Conservation (phyloP, 2,888 invertebrate species). For the Amphipoea lucens region DNA sequence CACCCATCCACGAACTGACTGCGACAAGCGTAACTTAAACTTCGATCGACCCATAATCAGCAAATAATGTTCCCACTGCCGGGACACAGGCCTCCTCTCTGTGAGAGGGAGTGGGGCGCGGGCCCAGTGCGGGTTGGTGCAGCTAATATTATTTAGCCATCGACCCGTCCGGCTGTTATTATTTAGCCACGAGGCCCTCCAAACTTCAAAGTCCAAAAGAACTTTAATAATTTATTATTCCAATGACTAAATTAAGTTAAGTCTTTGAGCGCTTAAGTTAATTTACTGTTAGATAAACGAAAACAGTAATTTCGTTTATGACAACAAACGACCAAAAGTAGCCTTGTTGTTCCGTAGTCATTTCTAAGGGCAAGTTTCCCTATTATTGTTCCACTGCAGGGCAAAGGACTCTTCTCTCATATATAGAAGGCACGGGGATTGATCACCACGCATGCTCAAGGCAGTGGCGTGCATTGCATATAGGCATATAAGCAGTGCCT, state of each 20-base stretch:
- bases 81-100: no score
- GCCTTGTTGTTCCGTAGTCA: not conserved
- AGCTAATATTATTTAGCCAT: no score
- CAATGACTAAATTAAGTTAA: constrained; percentile 29
- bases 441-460: no score
- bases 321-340: constrained; percentile 24
- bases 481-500: no score
- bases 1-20: not conserved
- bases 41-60: no score
- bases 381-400: not conserved
- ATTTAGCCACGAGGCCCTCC: not conserved
- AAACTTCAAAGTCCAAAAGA: constrained; percentile 18
- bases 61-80: no score
- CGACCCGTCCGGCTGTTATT: not conserved
- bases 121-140: no score
- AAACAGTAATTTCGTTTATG: constrained; percentile 38
- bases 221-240: constrained; percentile 33
- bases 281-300: constrained; percentile 43
- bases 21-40: not conserved
- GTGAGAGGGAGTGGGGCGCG: no score
- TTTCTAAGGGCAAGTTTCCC: not conserved
- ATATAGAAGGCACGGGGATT: not conserved
- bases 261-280: constrained; percentile 30
- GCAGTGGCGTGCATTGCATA: no score
- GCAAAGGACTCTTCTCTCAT: not conserved